Conservation (phyloP, 2,797 vertebrate species). For the Meriones psammophilus region DNA sequence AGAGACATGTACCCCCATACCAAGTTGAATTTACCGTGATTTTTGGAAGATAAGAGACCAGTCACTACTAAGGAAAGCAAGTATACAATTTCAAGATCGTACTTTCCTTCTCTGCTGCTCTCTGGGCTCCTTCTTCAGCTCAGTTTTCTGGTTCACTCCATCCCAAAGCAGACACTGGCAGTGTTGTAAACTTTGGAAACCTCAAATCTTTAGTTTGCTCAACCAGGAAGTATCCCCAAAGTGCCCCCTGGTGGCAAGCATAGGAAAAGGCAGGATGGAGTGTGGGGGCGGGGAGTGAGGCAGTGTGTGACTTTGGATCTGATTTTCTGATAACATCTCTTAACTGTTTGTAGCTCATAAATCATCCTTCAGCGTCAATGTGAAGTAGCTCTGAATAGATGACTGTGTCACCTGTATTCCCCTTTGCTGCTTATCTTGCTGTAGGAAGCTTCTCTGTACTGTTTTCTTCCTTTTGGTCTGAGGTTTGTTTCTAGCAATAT, state of each 20-base stretch:
- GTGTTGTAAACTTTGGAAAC: neutral
- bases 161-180: too few species aligned
- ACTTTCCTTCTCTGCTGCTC: neutral
- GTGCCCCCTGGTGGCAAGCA: constrained; percentile 77
- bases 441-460: neutral
- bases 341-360: neutral
- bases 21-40: neutral
- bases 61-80: constrained; percentile 42
- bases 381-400: neutral
- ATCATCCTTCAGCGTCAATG: neutral
- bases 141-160: neutral
- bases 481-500: neutral
- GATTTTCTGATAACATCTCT: neutral
- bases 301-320: neutral
- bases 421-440: neutral
- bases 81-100: neutral
- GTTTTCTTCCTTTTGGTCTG: neutral
- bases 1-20: too few species aligned
- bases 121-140: neutral
- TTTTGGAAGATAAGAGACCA: constrained; percentile 26
- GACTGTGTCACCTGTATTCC: neutral
- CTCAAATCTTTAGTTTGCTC: neutral
- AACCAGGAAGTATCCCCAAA: neutral
- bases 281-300: neutral
- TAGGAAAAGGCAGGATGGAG: constrained; percentile 51